Base-by-base conservation (phyloP, 2,797 vertebrate genomes). In the Borostomias antarcticus region DNA sequence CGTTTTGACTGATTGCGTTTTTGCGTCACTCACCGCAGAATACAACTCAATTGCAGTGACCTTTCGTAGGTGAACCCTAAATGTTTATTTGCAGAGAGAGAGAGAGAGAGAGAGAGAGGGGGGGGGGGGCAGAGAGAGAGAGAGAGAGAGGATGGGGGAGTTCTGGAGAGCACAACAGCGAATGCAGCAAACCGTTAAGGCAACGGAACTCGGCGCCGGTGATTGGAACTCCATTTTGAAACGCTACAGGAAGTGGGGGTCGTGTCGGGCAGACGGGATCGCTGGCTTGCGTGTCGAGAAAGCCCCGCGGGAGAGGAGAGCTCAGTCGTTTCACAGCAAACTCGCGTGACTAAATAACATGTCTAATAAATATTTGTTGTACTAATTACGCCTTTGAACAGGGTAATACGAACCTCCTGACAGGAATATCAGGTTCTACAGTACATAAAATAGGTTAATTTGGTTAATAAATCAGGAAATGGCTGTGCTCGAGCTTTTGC, bases 401-500 rank as follows among this genome's bases (percentile, higher is more conserved):
- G 21, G 63, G 45, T 59, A 43, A 74, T 53, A 29, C 26, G 62
- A 61, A 73, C 45, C 62, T 33, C 66, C 73, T 76, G 79, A 72
- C 75, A 77, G 64, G 64, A 65, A 66, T 57, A 76, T 75, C 58
- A 73, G 37, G 66, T 58, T 70, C 7, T 67, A 35, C n/a, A n/a
- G n/a, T n/a, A n/a, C 66, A 71, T 51, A 76, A 78, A 68, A 68
- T 75, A 50, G 70, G 51, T 35, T 2, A 25, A 76, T 70, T 74
- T 51, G 70, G 62, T 74, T 76, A 72, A 83, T 75, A 66, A 67
- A 77, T 72, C 69, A 70, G 71, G 67, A 72, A 81, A 73, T 78
- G 56, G 53, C 74, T 83, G 77, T 45, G 69, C 53, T 65, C 57
- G 48, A 76, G 78, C 73, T 51, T 59, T 76, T 68, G 35, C 47